These are phyloP conservation scores for Dasypogon diadema DNA, from an alignment of 2,888 invertebrate genomes.

Conservation along the genomic window DNA sequence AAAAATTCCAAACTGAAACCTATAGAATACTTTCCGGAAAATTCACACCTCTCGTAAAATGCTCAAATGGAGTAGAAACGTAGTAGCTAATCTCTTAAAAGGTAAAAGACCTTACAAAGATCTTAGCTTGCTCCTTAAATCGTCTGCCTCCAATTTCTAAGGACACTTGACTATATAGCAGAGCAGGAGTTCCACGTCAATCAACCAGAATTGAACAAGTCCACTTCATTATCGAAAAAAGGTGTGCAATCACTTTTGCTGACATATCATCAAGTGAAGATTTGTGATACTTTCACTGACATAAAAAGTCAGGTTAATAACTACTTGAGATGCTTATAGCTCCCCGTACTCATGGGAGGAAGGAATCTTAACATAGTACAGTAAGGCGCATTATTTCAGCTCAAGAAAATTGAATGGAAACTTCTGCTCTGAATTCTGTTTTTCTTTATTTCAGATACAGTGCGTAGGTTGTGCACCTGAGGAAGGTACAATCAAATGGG, in stretches of 20 bases:
- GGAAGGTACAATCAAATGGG: neutral
- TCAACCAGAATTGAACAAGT: slow-evolving; percentile 1
- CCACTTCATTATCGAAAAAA: slow-evolving; percentile 33
- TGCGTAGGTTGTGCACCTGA: neutral
- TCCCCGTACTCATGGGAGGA: neutral
- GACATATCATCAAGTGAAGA: slow-evolving; percentile 25
- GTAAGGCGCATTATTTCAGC: neutral
- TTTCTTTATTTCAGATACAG: neutral
- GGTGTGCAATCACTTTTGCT: slow-evolving; percentile 23
- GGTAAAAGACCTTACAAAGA: no score
- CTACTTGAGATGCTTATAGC: neutral
- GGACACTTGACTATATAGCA: neutral
- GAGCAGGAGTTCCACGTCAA: neutral
- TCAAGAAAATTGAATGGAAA: slow-evolving; percentile 21
- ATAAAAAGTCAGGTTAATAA: slow-evolving; percentile 18
- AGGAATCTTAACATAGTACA: neutral
- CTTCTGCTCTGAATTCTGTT: slow-evolving; percentile 20
- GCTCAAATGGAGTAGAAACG: no score
- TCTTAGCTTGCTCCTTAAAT: no score
- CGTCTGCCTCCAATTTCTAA: no score
- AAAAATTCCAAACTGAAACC: no score
- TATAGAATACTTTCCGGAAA: no score
- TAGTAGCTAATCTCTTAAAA: no score
- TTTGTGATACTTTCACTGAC: neutral
- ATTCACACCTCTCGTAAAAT: no score